Conservation (phyloP, 2,797 vertebrate species). For the Amniataba percoides region DNA sequence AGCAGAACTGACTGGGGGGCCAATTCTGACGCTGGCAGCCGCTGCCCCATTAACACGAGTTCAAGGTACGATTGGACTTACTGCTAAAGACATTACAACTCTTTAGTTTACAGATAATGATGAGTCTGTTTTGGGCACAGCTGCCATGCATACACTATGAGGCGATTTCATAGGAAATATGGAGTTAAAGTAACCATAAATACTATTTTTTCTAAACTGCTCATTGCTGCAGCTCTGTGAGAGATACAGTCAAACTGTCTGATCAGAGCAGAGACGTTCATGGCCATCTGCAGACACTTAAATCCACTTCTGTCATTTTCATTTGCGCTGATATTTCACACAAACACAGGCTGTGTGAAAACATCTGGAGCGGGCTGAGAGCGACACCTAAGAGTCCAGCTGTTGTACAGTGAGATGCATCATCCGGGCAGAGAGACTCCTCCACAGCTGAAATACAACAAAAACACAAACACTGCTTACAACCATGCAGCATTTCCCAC, state of each 20-base stretch:
- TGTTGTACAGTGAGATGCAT: constrained; percentile 51
- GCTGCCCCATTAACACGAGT: constrained; percentile 70
- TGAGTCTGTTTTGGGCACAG: constrained; percentile 18
- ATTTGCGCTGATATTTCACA: constrained; percentile 1
- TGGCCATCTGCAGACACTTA: constrained; percentile 21
- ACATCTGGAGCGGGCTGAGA: constrained; percentile 40
- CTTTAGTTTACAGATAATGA: constrained; percentile 1
- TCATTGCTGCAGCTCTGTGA: constrained; percentile 30
- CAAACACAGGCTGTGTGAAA: background rate
- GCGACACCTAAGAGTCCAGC: constrained; percentile 49
- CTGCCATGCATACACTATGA: constrained; percentile 31
- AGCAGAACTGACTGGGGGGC: constrained; percentile 81
- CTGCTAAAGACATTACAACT: constrained; percentile 45
- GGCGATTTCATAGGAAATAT: background rate
- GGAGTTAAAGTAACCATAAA: constrained; percentile 9
- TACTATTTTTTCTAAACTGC: constrained; percentile 3
- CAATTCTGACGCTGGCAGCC: constrained; percentile 76
- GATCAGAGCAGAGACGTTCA: constrained; percentile 3
- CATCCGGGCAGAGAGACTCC: constrained; percentile 59
- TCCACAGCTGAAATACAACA: constrained; percentile 72
- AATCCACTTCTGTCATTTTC: constrained; percentile 18
- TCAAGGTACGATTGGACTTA: constrained; percentile 41
- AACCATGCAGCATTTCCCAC: background rate
- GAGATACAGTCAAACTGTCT: constrained; percentile 2
- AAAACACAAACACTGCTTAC: constrained; percentile 59